phyloP scores from a whole-genome alignment of 2,888 invertebrate species.

The Volucella inflata region DNA sequence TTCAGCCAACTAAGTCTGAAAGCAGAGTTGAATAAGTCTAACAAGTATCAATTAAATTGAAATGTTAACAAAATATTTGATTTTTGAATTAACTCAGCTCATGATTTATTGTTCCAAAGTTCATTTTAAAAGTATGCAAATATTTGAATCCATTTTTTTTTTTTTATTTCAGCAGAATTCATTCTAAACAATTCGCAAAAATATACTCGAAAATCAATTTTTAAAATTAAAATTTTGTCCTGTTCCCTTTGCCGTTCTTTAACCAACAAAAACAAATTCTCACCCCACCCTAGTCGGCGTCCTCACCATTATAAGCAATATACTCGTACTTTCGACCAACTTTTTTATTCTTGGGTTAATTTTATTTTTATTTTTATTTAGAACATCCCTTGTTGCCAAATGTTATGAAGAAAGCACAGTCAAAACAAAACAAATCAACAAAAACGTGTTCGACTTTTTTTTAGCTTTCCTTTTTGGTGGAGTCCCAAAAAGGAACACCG shows the following conservation, averaged over 20 bases:
- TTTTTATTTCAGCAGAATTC: too few species aligned
- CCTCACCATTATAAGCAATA: slow-evolving; percentile 26
- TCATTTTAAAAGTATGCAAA: too few species aligned
- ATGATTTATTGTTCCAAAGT: too few species aligned
- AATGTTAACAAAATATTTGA: too few species aligned
- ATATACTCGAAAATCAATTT: too few species aligned
- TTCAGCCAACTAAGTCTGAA: too few species aligned
- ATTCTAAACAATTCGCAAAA: too few species aligned
- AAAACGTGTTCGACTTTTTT: slow-evolving; percentile 22
- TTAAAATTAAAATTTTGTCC: too few species aligned
- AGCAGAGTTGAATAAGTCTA: too few species aligned
- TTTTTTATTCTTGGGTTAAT: slow-evolving; percentile 36
- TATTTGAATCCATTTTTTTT: too few species aligned
- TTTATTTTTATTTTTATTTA: slow-evolving; percentile 33
- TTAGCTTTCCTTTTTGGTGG: neutral
- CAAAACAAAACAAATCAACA: neutral
- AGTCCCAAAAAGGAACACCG: slow-evolving; percentile 3
- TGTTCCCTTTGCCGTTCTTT: neutral
- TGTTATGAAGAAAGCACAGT: neutral
- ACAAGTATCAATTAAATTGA: too few species aligned
- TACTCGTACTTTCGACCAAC: neutral
- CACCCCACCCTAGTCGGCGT: neutral
- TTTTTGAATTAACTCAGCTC: too few species aligned
- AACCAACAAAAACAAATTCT: neutral
- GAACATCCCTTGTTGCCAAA: slow-evolving; percentile 45